phyloP scores from a whole-genome alignment of 2,888 invertebrate species.

The Drosophila meridionalis region DNA sequence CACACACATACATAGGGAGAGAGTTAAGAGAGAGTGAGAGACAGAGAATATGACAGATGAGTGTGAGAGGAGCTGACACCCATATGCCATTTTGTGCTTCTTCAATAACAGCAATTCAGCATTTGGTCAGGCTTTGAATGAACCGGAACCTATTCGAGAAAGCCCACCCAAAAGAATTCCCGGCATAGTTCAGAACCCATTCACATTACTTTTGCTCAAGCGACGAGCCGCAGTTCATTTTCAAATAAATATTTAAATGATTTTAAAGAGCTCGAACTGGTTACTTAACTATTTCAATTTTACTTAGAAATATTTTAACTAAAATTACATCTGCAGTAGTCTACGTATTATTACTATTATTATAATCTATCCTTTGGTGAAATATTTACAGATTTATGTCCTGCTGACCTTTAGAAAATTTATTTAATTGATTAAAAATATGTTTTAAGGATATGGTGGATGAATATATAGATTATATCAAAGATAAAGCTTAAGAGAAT shows the following conservation, averaged over 20 bases:
- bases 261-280: neutral
- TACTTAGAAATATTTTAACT: too few relatives aligned
- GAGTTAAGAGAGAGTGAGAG: too few relatives aligned
- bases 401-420: too few relatives aligned
- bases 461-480: too few relatives aligned
- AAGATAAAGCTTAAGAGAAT: too few relatives aligned
- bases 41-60: too few relatives aligned
- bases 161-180: constrained; percentile 8
- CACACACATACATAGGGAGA: neutral
- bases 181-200: constrained; percentile 18
- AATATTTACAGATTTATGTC: too few relatives aligned
- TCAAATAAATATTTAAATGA: constrained; percentile 17
- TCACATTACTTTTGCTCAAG: constrained; percentile 2
- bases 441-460: too few relatives aligned
- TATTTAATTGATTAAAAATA: too few relatives aligned
- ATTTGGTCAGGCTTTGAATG: constrained; percentile 39
- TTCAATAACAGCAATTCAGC: constrained; percentile 26
- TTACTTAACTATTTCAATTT: neutral
- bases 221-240: constrained; percentile 2
- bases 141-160: constrained; percentile 6
- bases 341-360: too few relatives aligned
- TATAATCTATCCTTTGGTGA: too few relatives aligned
- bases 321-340: too few relatives aligned
- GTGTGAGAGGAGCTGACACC: neutral
- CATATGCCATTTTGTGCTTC: constrained; percentile 14